A percentile compares a stretch with the other conserved stretches of the same genome.
These are phyloP conservation scores for Amiota communis DNA, from an alignment of 2,888 invertebrate genomes.

Conservation along the genomic window DNA sequence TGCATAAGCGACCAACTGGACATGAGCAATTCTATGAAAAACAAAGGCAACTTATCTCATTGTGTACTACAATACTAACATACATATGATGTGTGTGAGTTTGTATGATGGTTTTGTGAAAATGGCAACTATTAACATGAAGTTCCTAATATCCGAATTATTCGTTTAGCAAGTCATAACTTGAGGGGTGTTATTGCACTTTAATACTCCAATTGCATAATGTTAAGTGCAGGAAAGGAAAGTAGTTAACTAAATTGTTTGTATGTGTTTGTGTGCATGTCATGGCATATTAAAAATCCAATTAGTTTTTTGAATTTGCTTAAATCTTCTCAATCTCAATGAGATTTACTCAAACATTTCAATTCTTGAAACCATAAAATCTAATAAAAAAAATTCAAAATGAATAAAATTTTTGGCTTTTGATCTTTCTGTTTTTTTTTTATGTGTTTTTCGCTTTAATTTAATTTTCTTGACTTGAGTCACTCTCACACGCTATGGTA, in stretches of 20 bases:
- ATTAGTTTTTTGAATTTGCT: neutral
- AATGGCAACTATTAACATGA: conserved; percentile 6
- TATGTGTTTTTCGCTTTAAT: neutral
- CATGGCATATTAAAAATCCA: conserved; percentile 40
- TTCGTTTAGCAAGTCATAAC: neutral
- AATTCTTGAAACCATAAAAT: no score
- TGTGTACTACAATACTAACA: no score
- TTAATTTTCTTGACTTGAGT: conserved; percentile 50
- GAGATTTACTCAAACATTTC: no score
- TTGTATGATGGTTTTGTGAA: neutral
- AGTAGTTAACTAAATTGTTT: neutral
- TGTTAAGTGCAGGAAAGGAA: neutral
- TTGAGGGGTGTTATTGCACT: neutral
- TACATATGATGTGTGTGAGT: no score
- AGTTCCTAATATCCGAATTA: conserved; percentile 15
- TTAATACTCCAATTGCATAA: neutral
- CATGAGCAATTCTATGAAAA: neutral
- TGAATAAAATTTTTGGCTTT: no score
- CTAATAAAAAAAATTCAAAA: no score
- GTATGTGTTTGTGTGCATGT: conserved; percentile 14
- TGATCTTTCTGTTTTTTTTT: no score
- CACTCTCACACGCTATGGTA: no score
- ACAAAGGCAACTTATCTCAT: neutral
- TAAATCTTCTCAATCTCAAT: no score
- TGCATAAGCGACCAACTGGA: conserved; percentile 9